A percentile compares a stretch with the other conserved stretches of the same genome.
These are phyloP conservation scores for Parnassius glacialis DNA, from an alignment of 2,888 invertebrate species.

Conservation along the genomic window DNA sequence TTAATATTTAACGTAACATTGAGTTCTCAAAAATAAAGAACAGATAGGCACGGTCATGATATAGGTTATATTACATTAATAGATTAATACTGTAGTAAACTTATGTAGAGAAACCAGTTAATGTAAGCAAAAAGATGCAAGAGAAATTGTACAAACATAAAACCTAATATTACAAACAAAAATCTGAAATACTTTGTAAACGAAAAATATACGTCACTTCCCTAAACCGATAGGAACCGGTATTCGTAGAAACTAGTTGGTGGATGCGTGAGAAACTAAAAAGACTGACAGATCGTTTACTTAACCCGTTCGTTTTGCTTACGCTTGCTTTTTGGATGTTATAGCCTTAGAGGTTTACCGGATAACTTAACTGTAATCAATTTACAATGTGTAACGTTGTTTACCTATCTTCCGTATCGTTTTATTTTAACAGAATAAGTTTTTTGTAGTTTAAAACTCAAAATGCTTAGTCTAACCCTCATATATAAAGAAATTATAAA, in stretches of 20 bases:
- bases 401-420: no score
- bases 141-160: background rate
- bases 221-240: slow-evolving; percentile 6
- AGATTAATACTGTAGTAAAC: no score
- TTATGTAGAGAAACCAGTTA: background rate
- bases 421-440: no score
- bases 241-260: slow-evolving; percentile 7
- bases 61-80: no score
- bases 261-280: slow-evolving; percentile 10
- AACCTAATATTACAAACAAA: slow-evolving; percentile 8
- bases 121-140: background rate
- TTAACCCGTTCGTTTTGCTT: slow-evolving; percentile 11
- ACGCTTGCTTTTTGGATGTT: slow-evolving; percentile 1
- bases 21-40: no score
- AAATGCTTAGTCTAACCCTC: no score
- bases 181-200: background rate
- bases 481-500: no score
- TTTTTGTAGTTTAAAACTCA: no score
- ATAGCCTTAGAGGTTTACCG: background rate
- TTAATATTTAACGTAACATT: no score
- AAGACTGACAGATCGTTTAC: slow-evolving; percentile 2
- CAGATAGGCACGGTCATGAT: no score
- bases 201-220: slow-evolving; percentile 6
- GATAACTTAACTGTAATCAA: slow-evolving; percentile 3
- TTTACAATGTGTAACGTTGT: background rate